Evolutionary conservation across 2,113 vertebrate genomes (phyloP).

Genomic region (Seriola quinqueradiata): DNA sequence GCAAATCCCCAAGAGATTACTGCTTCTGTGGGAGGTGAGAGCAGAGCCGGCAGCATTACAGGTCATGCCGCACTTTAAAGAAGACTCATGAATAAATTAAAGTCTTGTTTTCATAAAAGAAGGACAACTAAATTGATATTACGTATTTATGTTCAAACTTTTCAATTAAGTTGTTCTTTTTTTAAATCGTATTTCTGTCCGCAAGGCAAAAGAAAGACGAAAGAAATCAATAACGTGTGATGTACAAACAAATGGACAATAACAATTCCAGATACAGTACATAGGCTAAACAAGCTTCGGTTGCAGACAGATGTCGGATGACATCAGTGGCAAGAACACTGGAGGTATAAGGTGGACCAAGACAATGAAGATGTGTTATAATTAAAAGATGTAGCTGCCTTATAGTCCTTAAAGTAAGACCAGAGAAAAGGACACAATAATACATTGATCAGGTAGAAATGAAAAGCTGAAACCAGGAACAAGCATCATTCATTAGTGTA

Average conservation of each 20-base stretch:
- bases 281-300: neutral
- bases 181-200: neutral
- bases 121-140: neutral
- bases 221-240: neutral
- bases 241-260: neutral
- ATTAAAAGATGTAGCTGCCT: too few species aligned
- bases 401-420: neutral
- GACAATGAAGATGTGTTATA: too few species aligned
- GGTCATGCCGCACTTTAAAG: slow-evolving; percentile 21
- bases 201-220: neutral
- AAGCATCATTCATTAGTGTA: neutral
- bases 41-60: slow-evolving; percentile 7
- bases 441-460: neutral
- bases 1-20: slow-evolving; percentile 34
- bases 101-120: neutral
- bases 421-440: neutral
- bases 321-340: too few species aligned
- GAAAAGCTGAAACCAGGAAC: neutral
- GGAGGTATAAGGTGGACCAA: neutral
- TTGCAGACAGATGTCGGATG: neutral
- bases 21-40: slow-evolving; percentile 26
- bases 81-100: slow-evolving; percentile 37
- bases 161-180: too few species aligned
- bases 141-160: neutral
- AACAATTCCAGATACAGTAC: too few species aligned